These are phyloP conservation scores for Porites evermanni DNA, from an alignment of 92 coral and sea anemone genomes.

Conservation along the genomic window DNA sequence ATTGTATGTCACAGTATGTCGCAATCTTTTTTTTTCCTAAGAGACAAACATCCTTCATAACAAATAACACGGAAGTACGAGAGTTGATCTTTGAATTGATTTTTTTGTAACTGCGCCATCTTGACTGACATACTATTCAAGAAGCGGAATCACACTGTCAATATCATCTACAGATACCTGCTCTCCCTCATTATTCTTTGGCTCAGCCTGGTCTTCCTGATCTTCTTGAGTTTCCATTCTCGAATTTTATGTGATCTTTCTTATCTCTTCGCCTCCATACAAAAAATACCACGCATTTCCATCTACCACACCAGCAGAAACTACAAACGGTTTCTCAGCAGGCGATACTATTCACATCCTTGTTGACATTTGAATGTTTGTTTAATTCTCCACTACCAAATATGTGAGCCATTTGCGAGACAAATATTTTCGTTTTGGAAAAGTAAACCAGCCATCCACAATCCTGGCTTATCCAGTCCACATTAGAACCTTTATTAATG, in stretches of 20 bases:
- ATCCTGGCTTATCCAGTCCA: not conserved
- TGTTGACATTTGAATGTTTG: conserved; percentile 34
- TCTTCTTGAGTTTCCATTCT: conserved; percentile 21
- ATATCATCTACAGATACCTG: conserved; percentile 31
- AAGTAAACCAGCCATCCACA: not conserved
- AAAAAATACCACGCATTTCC: too few species aligned
- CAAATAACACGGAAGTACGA: too few species aligned
- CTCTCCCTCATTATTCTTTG: conserved; percentile 3
- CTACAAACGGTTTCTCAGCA: conserved; percentile 10
- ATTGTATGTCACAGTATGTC: too few species aligned
- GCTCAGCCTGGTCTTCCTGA: not conserved
- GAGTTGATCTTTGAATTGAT: too few species aligned
- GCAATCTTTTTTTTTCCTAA: too few species aligned
- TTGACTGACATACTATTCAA: not conserved
- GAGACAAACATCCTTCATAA: too few species aligned
- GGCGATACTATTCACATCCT: not conserved
- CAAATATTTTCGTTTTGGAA: conserved; percentile 2
- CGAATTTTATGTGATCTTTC: not conserved
- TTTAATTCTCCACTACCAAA: conserved; percentile 19
- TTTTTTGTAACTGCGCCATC: too few species aligned
- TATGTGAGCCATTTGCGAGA: conserved; percentile 8
- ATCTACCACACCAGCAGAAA: too few species aligned
- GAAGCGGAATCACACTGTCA: conserved; percentile 23
- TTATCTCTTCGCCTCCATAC: not conserved
- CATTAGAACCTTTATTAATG: not conserved